Percentiles rank a stretch among this genome's conserved stretches.
phyloP scores from a whole-genome alignment of 2,888 invertebrate genomes.

The Stenoptilia bipunctidactyla region DNA sequence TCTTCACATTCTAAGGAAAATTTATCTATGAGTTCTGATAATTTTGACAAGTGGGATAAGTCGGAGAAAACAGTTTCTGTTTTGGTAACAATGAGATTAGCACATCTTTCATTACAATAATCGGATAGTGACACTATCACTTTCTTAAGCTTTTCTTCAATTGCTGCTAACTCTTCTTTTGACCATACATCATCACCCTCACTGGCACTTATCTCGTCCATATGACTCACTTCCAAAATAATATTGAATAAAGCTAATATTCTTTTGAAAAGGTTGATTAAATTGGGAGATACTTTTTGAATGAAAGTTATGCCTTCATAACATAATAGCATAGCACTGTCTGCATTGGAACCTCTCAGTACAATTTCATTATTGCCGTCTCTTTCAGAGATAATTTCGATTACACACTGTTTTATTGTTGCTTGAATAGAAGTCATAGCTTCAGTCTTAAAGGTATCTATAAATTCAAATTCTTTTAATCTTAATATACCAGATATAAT shows the following conservation, averaged over 20 bases:
- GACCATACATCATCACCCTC: conserved; percentile 79
- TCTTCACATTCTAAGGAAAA: conserved; percentile 84
- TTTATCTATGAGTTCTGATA: conserved; percentile 82
- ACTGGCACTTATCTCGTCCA: conserved; percentile 68
- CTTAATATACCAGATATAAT: conserved; percentile 92
- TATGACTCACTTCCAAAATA: conserved; percentile 80
- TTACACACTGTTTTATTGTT: conserved; percentile 88
- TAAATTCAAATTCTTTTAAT: conserved; percentile 88
- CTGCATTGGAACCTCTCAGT: conserved; percentile 51
- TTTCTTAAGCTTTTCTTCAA: conserved; percentile 80
- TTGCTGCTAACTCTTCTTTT: conserved; percentile 75
- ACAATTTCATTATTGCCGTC: conserved; percentile 59
- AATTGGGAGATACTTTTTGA: conserved; percentile 73
- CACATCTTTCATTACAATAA: conserved; percentile 93
- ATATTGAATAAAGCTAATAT: conserved; percentile 82
- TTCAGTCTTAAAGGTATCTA: conserved; percentile 89
- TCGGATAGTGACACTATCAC: conserved; percentile 88
- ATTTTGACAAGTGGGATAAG: conserved; percentile 78
- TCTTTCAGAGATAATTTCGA: conserved; percentile 74
- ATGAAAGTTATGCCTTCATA: conserved; percentile 79
- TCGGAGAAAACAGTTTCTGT: conserved; percentile 79
- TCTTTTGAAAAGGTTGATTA: conserved; percentile 79
- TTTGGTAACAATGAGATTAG: conserved; percentile 86
- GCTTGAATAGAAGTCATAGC: conserved; percentile 90
- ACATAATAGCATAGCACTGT: conserved; percentile 70